phyloP scores from a whole-genome alignment of 2,888 invertebrate genomes.

The Dynastes tityus region DNA sequence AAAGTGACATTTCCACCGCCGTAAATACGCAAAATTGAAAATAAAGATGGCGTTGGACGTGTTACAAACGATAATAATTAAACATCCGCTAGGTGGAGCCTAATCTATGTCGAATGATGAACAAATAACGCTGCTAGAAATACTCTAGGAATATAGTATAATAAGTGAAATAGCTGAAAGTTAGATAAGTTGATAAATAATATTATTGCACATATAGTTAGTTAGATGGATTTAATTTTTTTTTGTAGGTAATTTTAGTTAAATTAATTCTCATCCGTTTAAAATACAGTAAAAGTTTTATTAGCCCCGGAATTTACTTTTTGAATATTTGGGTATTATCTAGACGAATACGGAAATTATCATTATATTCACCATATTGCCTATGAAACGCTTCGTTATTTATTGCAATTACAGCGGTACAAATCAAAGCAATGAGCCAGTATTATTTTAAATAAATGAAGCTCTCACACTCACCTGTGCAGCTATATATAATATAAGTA shows the following conservation, averaged over 20 bases:
- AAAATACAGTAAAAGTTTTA: slow-evolving; percentile 23
- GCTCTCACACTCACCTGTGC: no score
- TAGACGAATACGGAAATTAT: not conserved
- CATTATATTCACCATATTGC: not conserved
- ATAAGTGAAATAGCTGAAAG: no score
- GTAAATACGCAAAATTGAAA: not conserved
- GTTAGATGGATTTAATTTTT: slow-evolving; percentile 1
- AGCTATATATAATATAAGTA: no score
- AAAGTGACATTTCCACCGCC: not conserved
- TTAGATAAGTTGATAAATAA: no score
- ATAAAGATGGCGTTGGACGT: not conserved
- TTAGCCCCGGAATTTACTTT: no score
- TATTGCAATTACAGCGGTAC: not conserved
- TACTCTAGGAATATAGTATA: not conserved
- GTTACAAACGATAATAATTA: slow-evolving; percentile 1
- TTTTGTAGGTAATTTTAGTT: slow-evolving; percentile 3
- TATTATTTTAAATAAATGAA: not conserved
- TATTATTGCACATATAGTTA: not conserved
- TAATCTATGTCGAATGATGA: not conserved
- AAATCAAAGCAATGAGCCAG: not conserved
- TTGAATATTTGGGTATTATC: slow-evolving; percentile 7
- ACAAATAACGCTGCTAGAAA: slow-evolving; percentile 9
- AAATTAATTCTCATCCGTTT: slow-evolving; percentile 6
- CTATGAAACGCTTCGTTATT: not conserved
- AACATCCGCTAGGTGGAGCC: not conserved